These are phyloP conservation scores for Sylvilagus floridanus DNA, from an alignment of 2,797 vertebrate genomes.

Conservation along the genomic window DNA sequence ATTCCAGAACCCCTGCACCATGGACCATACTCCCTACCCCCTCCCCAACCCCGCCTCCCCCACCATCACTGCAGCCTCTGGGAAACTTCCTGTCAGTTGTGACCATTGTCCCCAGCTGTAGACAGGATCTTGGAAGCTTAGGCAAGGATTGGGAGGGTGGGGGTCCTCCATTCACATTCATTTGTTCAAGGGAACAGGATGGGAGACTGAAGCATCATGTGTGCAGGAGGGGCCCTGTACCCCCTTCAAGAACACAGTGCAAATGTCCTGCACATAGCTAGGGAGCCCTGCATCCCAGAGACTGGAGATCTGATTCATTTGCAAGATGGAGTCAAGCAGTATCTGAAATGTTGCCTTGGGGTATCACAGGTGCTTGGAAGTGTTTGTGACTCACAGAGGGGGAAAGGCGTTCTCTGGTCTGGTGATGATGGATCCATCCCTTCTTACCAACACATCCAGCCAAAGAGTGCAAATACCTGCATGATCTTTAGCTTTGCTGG, in stretches of 20 bases:
- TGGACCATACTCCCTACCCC: background rate
- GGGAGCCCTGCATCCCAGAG: background rate
- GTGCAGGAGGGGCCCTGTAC: background rate
- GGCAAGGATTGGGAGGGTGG: background rate
- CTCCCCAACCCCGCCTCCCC: background rate
- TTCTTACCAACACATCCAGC: background rate
- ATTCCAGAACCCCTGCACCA: background rate
- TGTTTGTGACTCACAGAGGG: background rate
- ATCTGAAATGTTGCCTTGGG: background rate
- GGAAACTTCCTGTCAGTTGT: background rate
- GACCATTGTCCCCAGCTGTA: background rate
- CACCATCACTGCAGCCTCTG: background rate
- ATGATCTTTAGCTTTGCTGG: background rate
- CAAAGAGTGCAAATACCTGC: background rate
- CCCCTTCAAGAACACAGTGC: background rate
- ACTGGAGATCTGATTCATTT: background rate
- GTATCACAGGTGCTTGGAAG: background rate
- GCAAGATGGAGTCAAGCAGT: background rate
- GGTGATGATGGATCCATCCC: background rate
- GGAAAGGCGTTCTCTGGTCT: background rate
- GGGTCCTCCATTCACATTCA: background rate
- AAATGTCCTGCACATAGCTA: background rate
- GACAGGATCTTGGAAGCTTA: background rate
- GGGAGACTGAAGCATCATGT: fast-evolving
- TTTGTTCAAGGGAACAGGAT: background rate